phyloP scores from a whole-genome alignment of 2,797 vertebrate species.

The Epinephelus malabaricus region DNA sequence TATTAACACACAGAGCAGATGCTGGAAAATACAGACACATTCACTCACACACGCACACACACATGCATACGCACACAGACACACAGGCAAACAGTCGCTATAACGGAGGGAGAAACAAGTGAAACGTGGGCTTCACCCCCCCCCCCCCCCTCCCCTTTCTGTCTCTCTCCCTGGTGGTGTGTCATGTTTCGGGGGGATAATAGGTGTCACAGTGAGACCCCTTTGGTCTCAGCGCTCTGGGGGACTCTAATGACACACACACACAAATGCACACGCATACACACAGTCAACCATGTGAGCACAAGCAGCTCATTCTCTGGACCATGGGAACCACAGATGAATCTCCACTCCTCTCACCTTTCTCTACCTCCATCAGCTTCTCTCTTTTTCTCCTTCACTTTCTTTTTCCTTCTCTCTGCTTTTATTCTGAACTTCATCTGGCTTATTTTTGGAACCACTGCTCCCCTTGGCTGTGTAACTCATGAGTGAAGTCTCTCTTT shows the following conservation, averaged over 20 bases:
- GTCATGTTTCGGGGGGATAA: slow-evolving; percentile 84
- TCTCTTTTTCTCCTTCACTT: slow-evolving; percentile 49
- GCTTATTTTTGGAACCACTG: slow-evolving; percentile 21
- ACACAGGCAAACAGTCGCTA: slow-evolving; percentile 28
- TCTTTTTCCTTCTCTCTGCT: slow-evolving; percentile 30
- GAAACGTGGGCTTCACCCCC: slow-evolving; percentile 39
- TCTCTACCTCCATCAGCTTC: slow-evolving; percentile 56
- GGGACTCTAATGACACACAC: slow-evolving; percentile 75
- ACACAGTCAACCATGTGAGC: slow-evolving; percentile 64
- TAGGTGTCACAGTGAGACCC: slow-evolving; percentile 83
- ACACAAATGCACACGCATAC: slow-evolving; percentile 31
- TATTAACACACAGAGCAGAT: slow-evolving; percentile 52
- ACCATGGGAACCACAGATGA: slow-evolving; percentile 78
- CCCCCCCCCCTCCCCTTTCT: slow-evolving; percentile 30
- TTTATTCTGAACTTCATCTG: slow-evolving; percentile 38
- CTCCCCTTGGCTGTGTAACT: slow-evolving; percentile 32
- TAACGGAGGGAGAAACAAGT: slow-evolving; percentile 43
- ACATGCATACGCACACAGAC: not conserved
- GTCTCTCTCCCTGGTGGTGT: slow-evolving; percentile 76
- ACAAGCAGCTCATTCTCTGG: slow-evolving; percentile 80
- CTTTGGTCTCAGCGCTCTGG: slow-evolving; percentile 83
- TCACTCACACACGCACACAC: not conserved
- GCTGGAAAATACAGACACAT: slow-evolving; percentile 32
- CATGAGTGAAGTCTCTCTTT: slow-evolving; percentile 17
- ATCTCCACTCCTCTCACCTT: slow-evolving; percentile 67